These are phyloP conservation scores for Heteronetta atricapilla DNA, from an alignment of 2,113 vertebrate species.

Conservation along the genomic window DNA sequence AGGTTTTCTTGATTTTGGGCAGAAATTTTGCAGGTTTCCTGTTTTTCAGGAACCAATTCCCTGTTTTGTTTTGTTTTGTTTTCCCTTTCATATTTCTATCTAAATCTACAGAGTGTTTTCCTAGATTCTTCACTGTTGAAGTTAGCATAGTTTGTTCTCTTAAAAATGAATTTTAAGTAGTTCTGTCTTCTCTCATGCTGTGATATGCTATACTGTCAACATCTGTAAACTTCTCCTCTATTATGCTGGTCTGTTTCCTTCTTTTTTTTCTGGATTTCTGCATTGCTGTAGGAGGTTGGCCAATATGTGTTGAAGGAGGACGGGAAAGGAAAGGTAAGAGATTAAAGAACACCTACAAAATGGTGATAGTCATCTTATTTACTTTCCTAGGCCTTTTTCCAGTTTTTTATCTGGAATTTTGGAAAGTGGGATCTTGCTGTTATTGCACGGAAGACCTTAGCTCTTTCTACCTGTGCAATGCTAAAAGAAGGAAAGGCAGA, in stretches of 20 bases:
- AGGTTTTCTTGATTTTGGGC: conserved; percentile 40
- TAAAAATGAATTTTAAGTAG: conserved; percentile 55
- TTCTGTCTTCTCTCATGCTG: conserved; percentile 68
- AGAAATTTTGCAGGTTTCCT: background rate
- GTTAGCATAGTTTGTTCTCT: conserved; percentile 50
- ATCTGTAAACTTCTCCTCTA: conserved; percentile 74
- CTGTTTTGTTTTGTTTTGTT: background rate
- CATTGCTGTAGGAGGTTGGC: conserved; percentile 79
- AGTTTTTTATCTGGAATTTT: conserved; percentile 53
- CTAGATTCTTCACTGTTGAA: conserved; percentile 23
- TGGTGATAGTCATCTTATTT: conserved; percentile 8
- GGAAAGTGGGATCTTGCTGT: background rate
- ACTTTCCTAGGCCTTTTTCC: conserved; percentile 1
- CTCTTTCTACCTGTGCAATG: background rate
- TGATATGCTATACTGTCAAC: conserved; percentile 71
- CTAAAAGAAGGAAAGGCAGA: background rate
- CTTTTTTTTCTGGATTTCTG: conserved; percentile 79
- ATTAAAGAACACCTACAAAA: conserved; percentile 58
- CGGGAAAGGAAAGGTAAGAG: conserved; percentile 82
- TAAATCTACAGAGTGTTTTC: background rate
- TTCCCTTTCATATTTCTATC: background rate
- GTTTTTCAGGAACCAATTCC: background rate
- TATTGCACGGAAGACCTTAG: background rate
- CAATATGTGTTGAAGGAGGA: conserved; percentile 80
- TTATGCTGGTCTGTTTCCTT: conserved; percentile 79